Conservation (phyloP, 1,140 invertebrate species). For the Streblospio benedicti region DNA sequence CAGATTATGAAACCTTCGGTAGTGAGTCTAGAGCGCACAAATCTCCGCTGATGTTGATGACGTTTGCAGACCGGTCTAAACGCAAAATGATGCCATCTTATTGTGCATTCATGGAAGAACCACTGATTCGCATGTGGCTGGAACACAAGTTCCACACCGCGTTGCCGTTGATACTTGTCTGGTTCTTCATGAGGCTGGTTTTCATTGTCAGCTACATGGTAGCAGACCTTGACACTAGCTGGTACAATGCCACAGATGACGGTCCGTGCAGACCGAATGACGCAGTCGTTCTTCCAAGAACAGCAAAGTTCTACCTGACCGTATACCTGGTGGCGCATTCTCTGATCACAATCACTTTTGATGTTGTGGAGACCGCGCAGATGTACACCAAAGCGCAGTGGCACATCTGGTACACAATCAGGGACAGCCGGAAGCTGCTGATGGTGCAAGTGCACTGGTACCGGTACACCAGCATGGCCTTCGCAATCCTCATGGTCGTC, state of each 20-base stretch:
- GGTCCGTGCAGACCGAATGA: too few species aligned
- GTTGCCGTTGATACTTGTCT: background rate
- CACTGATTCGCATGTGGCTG: background rate
- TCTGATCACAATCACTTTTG: background rate
- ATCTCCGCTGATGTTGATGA: constrained; percentile 7
- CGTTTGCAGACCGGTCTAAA: background rate
- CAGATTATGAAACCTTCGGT: constrained; percentile 4
- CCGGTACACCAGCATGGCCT: background rate
- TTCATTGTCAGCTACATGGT: too few species aligned
- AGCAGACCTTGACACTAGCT: too few species aligned
- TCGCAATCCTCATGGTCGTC: background rate
- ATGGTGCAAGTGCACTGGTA: background rate
- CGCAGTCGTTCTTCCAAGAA: too few species aligned
- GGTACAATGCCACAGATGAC: too few species aligned
- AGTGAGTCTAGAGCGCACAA: background rate
- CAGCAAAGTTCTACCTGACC: too few species aligned
- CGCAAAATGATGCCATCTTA: too few species aligned
- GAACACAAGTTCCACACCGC: background rate
- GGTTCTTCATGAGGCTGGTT: background rate
- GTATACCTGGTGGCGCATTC: background rate
- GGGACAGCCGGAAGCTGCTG: background rate
- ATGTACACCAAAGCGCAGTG: background rate
- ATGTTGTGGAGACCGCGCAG: background rate
- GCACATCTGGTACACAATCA: background rate
- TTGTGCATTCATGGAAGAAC: background rate